Evolutionary conservation across 1,140 invertebrate genomes (phyloP).

Genomic region (Anthonomus grandis): DNA sequence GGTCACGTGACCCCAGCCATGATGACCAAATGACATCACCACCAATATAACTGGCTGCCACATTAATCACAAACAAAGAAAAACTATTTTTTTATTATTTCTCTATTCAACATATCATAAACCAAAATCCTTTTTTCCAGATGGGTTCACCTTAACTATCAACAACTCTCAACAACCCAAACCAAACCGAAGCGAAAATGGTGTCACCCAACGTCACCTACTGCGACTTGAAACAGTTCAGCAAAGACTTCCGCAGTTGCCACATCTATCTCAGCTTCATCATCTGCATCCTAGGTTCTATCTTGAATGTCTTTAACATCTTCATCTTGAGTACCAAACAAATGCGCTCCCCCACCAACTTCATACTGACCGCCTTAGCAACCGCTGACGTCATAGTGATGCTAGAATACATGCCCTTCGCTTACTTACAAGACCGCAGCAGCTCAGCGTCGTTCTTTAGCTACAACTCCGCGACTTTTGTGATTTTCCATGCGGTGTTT

Average conservation of each 20-base stretch:
- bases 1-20: no score
- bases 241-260: conserved; percentile 50
- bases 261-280: conserved; percentile 73
- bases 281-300: conserved; percentile 88
- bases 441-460: conserved; percentile 57
- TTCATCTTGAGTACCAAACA: conserved; percentile 86
- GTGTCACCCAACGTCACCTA: conserved; percentile 38
- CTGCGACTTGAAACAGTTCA: conserved; percentile 52
- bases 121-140: no score
- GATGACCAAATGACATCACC: no score
- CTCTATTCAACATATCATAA: no score
- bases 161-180: no score
- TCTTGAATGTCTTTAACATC: conserved; percentile 92
- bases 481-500: conserved; percentile 82
- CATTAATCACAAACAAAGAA: no score
- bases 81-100: no score
- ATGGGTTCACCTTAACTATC: no score
- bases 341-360: conserved; percentile 84
- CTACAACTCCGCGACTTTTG: conserved; percentile 77
- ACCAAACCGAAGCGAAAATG: no score
- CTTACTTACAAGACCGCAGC: conserved; percentile 62
- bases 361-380: conserved; percentile 83
- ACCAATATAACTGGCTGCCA: no score
- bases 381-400: conserved; percentile 89
- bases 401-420: conserved; percentile 90